These are phyloP conservation scores for Corythucha ciliata DNA, from an alignment of 2,888 invertebrate genomes.

Conservation along the genomic window DNA sequence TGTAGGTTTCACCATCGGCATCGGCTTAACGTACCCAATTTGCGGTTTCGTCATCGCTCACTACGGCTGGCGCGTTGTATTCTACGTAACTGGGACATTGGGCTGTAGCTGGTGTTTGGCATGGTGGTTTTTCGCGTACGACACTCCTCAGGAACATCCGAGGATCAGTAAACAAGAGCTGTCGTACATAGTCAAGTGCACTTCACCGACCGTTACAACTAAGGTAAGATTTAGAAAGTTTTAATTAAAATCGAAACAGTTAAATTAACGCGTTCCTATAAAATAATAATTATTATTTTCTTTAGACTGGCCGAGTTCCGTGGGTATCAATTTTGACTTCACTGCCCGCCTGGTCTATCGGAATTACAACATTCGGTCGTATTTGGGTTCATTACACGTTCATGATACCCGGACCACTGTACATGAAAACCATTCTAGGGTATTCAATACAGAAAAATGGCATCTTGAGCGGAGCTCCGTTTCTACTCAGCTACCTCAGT, in stretches of 20 bases:
- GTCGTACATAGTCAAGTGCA: slow-evolving; percentile 55
- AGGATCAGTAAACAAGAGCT: slow-evolving; percentile 55
- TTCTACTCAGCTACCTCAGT: slow-evolving; percentile 59
- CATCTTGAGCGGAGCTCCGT: slow-evolving; percentile 56
- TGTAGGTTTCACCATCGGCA: slow-evolving; percentile 62
- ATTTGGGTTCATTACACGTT: slow-evolving; percentile 67
- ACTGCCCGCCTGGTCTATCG: slow-evolving; percentile 59
- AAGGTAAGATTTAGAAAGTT: slow-evolving; percentile 40
- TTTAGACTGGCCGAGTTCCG: slow-evolving; percentile 48
- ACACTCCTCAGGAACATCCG: slow-evolving; percentile 58
- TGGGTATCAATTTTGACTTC: slow-evolving; percentile 56
- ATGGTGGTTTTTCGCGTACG: slow-evolving; percentile 60
- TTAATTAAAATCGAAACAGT: no score
- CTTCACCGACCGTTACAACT: slow-evolving; percentile 46
- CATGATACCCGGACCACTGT: slow-evolving; percentile 59
- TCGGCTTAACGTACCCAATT: slow-evolving; percentile 59
- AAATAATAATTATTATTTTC: slow-evolving; percentile 17
- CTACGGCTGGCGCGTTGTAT: slow-evolving; percentile 58
- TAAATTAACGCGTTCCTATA: neutral
- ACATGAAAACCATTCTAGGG: slow-evolving; percentile 59
- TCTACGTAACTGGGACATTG: slow-evolving; percentile 59
- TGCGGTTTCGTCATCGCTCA: slow-evolving; percentile 60
- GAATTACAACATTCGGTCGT: slow-evolving; percentile 62
- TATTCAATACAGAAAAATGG: slow-evolving; percentile 63
- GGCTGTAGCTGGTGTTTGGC: slow-evolving; percentile 56